Evolutionary conservation across 1,140 invertebrate genomes (phyloP).

Genomic region (Cotesia vestalis): DNA sequence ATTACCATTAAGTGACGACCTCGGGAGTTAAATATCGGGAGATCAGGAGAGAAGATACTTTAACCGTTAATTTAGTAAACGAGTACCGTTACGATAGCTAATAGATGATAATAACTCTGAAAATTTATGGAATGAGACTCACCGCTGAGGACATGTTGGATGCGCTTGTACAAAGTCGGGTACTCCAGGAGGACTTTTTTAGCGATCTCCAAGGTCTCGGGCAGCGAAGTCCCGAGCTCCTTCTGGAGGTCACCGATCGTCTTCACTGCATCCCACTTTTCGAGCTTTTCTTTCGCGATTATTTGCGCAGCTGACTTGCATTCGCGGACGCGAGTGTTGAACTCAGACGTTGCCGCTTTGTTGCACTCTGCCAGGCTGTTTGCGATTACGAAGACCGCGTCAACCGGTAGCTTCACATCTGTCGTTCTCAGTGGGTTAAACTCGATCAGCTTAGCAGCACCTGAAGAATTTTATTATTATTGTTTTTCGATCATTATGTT

Average conservation of each 20-base stretch:
- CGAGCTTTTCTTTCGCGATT: constrained; percentile 41
- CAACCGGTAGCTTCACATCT: constrained; percentile 81
- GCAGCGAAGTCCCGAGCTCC: constrained; percentile 19
- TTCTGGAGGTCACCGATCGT: constrained; percentile 44
- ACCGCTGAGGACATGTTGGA: constrained; percentile 87
- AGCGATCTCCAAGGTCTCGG: constrained; percentile 14
- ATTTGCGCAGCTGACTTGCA: constrained; percentile 89
- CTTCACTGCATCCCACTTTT: constrained; percentile 8
- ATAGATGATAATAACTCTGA: too few species aligned
- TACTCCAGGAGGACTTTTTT: constrained; percentile 62
- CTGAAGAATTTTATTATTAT: constrained; percentile 56
- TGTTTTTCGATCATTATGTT: neutral
- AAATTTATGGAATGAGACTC: constrained; percentile 27
- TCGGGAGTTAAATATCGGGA: constrained; percentile 8
- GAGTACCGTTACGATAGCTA: neutral
- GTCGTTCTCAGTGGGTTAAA: constrained; percentile 88
- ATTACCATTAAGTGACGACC: neutral
- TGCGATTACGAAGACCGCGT: constrained; percentile 90
- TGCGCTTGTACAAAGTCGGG: constrained; percentile 83
- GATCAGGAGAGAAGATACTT: constrained; percentile 27
- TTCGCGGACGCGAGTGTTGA: constrained; percentile 93
- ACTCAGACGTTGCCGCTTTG: constrained; percentile 92
- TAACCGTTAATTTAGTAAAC: constrained; percentile 6
- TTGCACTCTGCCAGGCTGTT: constrained; percentile 91
- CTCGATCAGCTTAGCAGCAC: constrained; percentile 89